Base-by-base conservation (phyloP, 2,113 vertebrate genomes). In the Ascaphus truei region DNA sequence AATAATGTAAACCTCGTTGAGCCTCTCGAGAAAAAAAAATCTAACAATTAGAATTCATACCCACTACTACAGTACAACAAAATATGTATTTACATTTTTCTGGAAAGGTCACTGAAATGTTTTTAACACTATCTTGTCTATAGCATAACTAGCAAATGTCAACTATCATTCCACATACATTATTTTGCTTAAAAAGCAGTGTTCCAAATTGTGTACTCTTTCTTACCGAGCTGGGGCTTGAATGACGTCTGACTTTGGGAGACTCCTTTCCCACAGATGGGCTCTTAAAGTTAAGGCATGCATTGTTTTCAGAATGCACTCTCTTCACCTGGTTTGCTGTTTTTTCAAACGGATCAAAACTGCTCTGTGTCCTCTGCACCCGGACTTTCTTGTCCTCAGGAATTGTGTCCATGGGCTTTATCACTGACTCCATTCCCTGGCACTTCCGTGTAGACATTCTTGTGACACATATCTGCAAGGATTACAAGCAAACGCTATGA, bases 361-460 rank as follows among this genome's bases (percentile, higher is more conserved):
- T 91, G 58, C 96, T 98, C 84, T 98, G 95, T 0, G 96, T 98
- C 72, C 96, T 93, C 85, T 98, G 96, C 69, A 98, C 96, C 22
- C 92, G 89, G 75, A 94, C 94, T 87, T 98, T 96, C 81, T 93
- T 94, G 85, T 96, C 96, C 79, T 98, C 96, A 90, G 96, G 96
- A 92, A 98, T 97, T 84, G 96, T 94, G 86, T 96, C 96, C 88
- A 98, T 86, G 79, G 92, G 93, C 82, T 94, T 96, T 91, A 96
- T 93, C 86, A 96, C 89, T 61, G 95, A 95, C 86, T 98, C 96
- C 74, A 91, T 90, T 90, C 94, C 95, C 92, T 94, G 95, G 87
- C 91, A 93, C 87, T 95, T 94, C 84, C 92, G 93, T 90, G 94
- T 96, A 80, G 96, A 98, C 96, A 98, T 98, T 93, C 96, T 98